Percentiles rank a stretch among this genome's conserved stretches.
Conservation (phyloP, 1,140 invertebrate genomes). For the Rhynchophorus ferrugineus region DNA sequence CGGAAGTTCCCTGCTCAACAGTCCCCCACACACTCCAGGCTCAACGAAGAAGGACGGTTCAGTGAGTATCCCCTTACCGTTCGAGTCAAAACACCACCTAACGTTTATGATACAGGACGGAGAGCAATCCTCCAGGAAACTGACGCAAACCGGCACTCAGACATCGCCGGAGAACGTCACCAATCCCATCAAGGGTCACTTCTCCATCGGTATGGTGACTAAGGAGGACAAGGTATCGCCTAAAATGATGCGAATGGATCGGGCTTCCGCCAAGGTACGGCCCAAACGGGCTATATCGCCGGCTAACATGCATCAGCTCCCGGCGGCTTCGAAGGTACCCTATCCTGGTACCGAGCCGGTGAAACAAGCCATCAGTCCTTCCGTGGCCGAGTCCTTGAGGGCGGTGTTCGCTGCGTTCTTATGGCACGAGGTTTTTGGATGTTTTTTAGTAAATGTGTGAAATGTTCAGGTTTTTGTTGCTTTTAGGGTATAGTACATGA, state of each 20-base stretch:
- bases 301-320: slow-evolving; percentile 41
- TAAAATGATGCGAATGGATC: slow-evolving; percentile 55
- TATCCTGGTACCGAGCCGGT: slow-evolving; percentile 43
- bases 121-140: slow-evolving; percentile 42
- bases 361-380: slow-evolving; percentile 84
- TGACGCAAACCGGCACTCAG: slow-evolving; percentile 68
- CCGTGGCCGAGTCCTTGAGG: slow-evolving; percentile 84
- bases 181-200: slow-evolving; percentile 49
- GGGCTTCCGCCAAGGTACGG: slow-evolving; percentile 43
- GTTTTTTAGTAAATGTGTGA: too few relatives aligned
- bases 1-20: slow-evolving; percentile 50
- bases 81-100: not conserved
- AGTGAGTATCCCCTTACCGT: slow-evolving; percentile 17
- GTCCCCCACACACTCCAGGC: slow-evolving; percentile 46
- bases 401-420: slow-evolving; percentile 92
- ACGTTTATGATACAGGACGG: slow-evolving; percentile 34
- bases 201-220: slow-evolving; percentile 51
- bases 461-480: too few relatives aligned
- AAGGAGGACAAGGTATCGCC: slow-evolving; percentile 55
- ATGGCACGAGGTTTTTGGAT: slow-evolving; percentile 79
- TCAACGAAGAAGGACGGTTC: slow-evolving; percentile 27
- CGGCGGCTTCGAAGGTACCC: slow-evolving; percentile 29
- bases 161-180: slow-evolving; percentile 60
- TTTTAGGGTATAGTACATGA: slow-evolving; percentile 80
- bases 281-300: slow-evolving; percentile 59